Base-by-base conservation (phyloP, 2,888 invertebrate genomes). In the Myopa tessellatipennis region DNA sequence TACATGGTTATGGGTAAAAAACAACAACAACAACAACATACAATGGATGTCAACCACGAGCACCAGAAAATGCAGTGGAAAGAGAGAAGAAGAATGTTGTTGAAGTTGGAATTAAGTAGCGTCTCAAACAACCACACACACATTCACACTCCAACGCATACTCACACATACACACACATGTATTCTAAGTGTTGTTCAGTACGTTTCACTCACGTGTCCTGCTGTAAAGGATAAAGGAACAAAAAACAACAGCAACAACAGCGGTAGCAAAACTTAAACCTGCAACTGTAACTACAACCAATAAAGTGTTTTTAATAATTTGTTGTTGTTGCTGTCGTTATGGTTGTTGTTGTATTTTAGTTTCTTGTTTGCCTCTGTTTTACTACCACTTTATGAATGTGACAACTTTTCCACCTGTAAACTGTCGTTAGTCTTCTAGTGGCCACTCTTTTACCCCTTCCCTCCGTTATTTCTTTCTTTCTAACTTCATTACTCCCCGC, bases 301-400 rank as follows among this genome's bases (percentile, higher is more conserved):
- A 65, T 84, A 85, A 85, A 86, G 85, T 85, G 85, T 85, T 85
- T 85, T 85, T 86, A 85, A 85, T 85, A 85, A 86, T 85, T 83
- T 82, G 26, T 82, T 77, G 68, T 26, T 50, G 16, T 72, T 69
- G 72, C n/a, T 68, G 69, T 72, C n/a, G 68, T 68, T 61, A 18
- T 65, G 67, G n/a, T 38, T 65, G 16, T 52, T 65, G 70, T 36
- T 67, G 60, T 67, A 34, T n/a, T 67, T 55, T 67, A 26, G n/a
- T 36, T 16, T 68, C 36, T 58, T 63, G 52, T 70, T 63, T 34
- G 38, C 52, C 14, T 74, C 52, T 34, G 65, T 38, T 65, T 69
- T 69, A n/a, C 70, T 36, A n/a, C 52, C 34, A 16, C 52, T 75
- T 75, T 70, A 77, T 72, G 67, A 73, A 76, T 73, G 73, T 73